Conservation (phyloP, 2,113 vertebrate species). For the Stigmatopora argus region DNA sequence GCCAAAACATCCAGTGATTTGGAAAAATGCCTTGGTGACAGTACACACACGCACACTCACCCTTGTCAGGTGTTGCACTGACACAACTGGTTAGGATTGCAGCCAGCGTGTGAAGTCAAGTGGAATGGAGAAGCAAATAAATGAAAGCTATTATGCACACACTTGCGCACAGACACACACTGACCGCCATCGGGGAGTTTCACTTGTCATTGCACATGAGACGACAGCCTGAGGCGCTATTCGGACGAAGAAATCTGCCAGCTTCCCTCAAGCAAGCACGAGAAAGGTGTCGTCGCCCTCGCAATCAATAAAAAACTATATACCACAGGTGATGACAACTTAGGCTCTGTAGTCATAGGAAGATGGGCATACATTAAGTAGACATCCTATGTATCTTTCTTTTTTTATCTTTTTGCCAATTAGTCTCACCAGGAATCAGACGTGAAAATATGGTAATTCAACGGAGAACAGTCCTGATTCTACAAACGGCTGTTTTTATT, state of each 20-base stretch:
- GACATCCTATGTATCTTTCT: too few relatives aligned
- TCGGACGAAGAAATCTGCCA: background rate
- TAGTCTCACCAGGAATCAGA: too few relatives aligned
- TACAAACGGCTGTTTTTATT: too few relatives aligned
- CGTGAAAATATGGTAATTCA: too few relatives aligned
- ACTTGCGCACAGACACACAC: background rate
- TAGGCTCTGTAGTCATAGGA: too few relatives aligned
- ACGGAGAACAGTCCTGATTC: too few relatives aligned
- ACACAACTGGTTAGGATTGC: slow-evolving; percentile 2
- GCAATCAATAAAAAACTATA: background rate
- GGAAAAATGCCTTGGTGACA: background rate
- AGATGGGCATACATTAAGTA: too few relatives aligned
- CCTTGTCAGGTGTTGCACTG: background rate
- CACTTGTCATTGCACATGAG: background rate
- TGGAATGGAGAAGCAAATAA: slow-evolving; percentile 4
- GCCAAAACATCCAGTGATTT: background rate
- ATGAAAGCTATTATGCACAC: background rate
- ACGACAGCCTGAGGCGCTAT: background rate
- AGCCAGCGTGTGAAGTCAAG: background rate
- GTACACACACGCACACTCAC: background rate
- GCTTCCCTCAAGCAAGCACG: background rate
- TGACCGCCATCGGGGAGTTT: background rate
- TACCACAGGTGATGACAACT: too few relatives aligned
- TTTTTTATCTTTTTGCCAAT: too few relatives aligned
- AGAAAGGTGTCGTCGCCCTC: background rate